Base-by-base conservation (phyloP, 2,888 invertebrate genomes). In the Congeria kusceri region DNA sequence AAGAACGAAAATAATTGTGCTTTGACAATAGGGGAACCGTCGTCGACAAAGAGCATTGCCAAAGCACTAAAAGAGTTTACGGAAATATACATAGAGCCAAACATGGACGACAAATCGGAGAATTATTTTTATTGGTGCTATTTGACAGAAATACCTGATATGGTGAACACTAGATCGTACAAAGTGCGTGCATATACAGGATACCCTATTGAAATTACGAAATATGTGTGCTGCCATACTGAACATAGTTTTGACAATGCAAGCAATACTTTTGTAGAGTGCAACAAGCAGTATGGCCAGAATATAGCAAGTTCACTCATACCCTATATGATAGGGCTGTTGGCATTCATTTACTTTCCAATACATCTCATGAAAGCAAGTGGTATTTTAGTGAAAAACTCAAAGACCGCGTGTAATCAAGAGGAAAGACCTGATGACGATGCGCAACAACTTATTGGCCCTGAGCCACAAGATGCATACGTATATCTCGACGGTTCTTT, bases 161-260 rank as follows among this genome's bases (percentile, higher is more conserved):
- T 72, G 1, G 68, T 59, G 28, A 62, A 76, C 39, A 80, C 72
- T 1, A 32, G 39, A 28, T 25, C 44, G 13, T 80, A 80, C 49
- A 44, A 62, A 39, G 32, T 73, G 18, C 73, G 69, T 9, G 65
- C 70, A 18, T 66, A 80, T 25, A 20, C 72, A 11, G 80, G 58
- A 29, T 80, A 53, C 23, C 72, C 80, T 9, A 57, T 72, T 1
- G 68, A 72, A 15, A 76, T 73, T 61, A 66, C 44, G 20, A 53
- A 65, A n/a, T 80, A 80, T 39, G 76, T 72, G 27, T 80, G 80
- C 27, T 80, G 80, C 27, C 39, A 70, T 18, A 79, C 79, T 0
- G 63, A 67, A 13, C 25, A 57, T 5, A 56, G 46, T 5, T 46
- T 28, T 25, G 39, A 5, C 0, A 61, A 67, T 18, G 27, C 67